phyloP scores from a whole-genome alignment of 1,140 invertebrate species.

The Drosophila burlai region DNA sequence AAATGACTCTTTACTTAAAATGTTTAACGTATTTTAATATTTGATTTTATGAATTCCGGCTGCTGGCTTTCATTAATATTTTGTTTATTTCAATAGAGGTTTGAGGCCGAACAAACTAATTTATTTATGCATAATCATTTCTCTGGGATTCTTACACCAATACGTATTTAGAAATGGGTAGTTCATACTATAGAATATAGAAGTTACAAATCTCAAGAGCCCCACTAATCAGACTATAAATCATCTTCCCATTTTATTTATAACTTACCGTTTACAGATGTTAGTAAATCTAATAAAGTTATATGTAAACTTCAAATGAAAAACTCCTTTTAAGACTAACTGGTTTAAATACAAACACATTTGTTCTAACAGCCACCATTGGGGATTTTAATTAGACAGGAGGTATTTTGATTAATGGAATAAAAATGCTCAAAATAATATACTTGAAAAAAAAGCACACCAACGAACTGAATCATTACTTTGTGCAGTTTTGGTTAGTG shows the following conservation, averaged over 20 bases:
- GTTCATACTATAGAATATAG: neutral
- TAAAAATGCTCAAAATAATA: conserved; percentile 50
- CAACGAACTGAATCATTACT: conserved; percentile 38
- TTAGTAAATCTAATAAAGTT: neutral
- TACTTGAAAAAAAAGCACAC: conserved; percentile 1
- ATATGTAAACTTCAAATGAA: neutral
- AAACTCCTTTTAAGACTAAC: conserved; percentile 10
- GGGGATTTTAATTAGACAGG: conserved; percentile 68
- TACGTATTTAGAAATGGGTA: neutral
- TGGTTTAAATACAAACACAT: conserved; percentile 38
- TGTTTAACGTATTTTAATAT: neutral
- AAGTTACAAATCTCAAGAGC: neutral
- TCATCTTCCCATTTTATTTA: neutral
- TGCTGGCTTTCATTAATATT: neutral
- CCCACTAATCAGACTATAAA: neutral
- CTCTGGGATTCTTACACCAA: too few relatives aligned
- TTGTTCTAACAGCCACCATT: conserved; percentile 47
- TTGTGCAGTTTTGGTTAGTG: conserved; percentile 23
- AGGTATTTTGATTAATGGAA: conserved; percentile 74
- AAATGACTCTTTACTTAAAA: neutral
- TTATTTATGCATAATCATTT: neutral
- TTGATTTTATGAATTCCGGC: neutral
- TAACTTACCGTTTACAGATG: neutral
- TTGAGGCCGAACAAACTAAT: neutral
- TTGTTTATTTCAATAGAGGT: neutral